Percentiles rank a stretch among this genome's conserved stretches.
These are phyloP conservation scores for Ictalurus furcatus DNA, from an alignment of 2,113 vertebrate genomes.

Conservation along the genomic window DNA sequence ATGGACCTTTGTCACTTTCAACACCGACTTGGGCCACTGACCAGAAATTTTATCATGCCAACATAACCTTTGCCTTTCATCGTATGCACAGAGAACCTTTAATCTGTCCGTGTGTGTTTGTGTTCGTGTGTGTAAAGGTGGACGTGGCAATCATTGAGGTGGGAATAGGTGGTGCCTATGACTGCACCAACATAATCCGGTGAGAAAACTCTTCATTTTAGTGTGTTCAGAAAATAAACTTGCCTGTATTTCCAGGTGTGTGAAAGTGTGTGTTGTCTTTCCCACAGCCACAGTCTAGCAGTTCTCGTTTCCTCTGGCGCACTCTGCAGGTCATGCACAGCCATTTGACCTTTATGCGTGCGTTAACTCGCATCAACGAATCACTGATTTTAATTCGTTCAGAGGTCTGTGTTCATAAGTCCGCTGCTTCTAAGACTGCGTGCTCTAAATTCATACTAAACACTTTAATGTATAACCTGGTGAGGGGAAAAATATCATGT, in stretches of 20 bases:
- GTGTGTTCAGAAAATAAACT: background rate
- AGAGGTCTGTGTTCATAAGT: background rate
- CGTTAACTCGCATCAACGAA: background rate
- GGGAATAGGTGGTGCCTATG: conserved; percentile 92
- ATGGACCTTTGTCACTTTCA: background rate
- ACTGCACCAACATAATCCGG: conserved; percentile 96
- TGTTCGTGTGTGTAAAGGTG: conserved; percentile 68
- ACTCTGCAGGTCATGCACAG: background rate
- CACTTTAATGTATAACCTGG: background rate
- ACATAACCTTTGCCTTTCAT: background rate
- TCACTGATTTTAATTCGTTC: background rate
- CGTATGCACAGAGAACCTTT: background rate
- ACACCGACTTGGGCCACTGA: background rate
- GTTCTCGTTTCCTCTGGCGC: background rate
- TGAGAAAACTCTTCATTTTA: conserved; percentile 52
- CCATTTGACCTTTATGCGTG: background rate
- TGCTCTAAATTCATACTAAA: background rate
- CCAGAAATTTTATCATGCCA: background rate
- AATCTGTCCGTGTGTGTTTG: conserved; percentile 42
- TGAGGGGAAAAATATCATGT: too few relatives aligned
- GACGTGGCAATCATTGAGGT: conserved; percentile 91
- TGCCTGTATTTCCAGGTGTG: background rate
- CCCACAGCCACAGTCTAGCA: background rate
- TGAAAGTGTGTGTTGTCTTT: background rate
- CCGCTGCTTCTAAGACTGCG: too few relatives aligned